Evolutionary conservation across 2,797 vertebrate genomes (phyloP).

Genomic region (Mormyrus proboscirostris): DNA sequence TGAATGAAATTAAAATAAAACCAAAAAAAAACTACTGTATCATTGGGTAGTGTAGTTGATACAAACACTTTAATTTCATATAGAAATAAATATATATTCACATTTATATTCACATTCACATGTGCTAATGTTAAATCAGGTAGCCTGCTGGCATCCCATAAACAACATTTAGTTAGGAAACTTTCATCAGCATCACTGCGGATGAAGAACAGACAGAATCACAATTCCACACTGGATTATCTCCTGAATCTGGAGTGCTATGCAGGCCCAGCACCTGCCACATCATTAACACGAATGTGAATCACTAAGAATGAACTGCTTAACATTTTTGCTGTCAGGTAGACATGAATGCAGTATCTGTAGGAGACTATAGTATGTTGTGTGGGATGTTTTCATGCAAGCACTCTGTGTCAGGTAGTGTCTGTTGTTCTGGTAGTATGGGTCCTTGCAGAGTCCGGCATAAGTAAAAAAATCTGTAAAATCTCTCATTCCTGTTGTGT

Average conservation of each 20-base stretch:
- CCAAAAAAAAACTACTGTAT: not conserved
- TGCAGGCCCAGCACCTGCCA: not conserved
- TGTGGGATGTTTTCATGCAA: not conserved
- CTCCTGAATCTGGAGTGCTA: not conserved
- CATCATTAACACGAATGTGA: not conserved
- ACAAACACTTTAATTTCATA: not conserved
- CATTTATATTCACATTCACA: not conserved
- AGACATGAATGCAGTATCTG: not conserved
- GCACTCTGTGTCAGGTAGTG: not conserved
- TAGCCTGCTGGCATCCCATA: not conserved
- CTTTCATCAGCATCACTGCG: not conserved
- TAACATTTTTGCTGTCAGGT: not conserved
- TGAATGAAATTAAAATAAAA: slow-evolving; percentile 23
- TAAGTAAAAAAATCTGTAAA: not conserved
- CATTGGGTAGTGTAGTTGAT: not conserved
- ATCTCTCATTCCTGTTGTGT: not conserved
- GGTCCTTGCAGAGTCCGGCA: not conserved
- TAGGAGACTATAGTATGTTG: not conserved
- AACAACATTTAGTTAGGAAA: slow-evolving; percentile 7
- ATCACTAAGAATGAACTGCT: not conserved
- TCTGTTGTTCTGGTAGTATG: not conserved
- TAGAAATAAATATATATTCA: slow-evolving; percentile 1
- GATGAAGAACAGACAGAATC: not conserved
- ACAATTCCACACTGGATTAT: not conserved
- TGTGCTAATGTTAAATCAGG: slow-evolving; percentile 1